Evolutionary conservation across 2,113 vertebrate species (phyloP).

Genomic region (Willisornis vidua): DNA sequence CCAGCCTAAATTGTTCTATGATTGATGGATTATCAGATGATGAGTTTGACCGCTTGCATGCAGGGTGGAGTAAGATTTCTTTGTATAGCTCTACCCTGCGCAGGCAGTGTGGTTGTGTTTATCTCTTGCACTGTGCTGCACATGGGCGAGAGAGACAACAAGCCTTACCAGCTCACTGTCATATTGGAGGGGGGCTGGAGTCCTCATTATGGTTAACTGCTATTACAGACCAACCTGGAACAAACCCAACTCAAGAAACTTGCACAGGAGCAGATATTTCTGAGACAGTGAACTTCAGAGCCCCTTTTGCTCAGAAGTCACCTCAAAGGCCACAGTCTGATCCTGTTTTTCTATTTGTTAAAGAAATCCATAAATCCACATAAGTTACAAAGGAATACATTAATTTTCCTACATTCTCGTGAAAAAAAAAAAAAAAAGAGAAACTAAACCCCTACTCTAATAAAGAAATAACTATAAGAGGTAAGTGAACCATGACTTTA

Average conservation of each 20-base stretch:
- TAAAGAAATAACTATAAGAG: not conserved
- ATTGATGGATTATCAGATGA: not conserved
- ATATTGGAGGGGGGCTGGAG: not conserved
- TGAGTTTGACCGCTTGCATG: not conserved
- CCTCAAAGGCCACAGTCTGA: not conserved
- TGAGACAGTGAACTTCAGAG: not conserved
- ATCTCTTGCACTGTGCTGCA: not conserved
- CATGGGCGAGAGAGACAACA: not conserved
- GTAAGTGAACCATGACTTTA: not conserved
- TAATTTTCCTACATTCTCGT: not conserved
- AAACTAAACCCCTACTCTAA: not conserved
- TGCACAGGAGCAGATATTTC: not conserved
- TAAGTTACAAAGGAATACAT: not conserved
- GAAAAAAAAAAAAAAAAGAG: conserved; percentile 2
- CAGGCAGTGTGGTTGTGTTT: not conserved
- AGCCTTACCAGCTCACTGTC: not conserved
- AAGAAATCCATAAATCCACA: not conserved
- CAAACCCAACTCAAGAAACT: not conserved
- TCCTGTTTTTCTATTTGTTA: not conserved
- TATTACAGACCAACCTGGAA: not conserved
- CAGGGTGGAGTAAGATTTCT: not conserved
- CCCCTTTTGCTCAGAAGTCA: not conserved
- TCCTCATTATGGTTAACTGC: not conserved
- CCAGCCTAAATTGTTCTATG: not conserved
- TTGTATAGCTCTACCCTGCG: accelerated